Evolutionary conservation across 2,113 vertebrate species (phyloP), one percentile per base, ranked within the genome.

Genomic region (Spea bombifrons): DNA sequence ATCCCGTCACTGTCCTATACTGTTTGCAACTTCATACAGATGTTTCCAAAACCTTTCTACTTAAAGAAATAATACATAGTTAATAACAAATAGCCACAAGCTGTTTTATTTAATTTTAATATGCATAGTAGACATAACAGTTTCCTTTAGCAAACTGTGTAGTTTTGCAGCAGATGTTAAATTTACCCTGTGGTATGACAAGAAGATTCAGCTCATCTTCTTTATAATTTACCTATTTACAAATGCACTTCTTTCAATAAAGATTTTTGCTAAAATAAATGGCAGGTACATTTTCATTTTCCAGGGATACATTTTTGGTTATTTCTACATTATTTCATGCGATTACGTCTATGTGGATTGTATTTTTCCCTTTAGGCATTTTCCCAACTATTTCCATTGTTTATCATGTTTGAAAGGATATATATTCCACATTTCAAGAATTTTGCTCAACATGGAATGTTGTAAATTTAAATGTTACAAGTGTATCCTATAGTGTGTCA

Each of bases 141-240:
- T 77, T 71, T 63, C 66, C 63, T 63, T 70, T 68, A 77, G 52
- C 55, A 70, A 69, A 70, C 46, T 61, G 50, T 68, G 70, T 77
- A 77, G 53, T 44, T 80, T 57, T 57, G 63, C 49, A 67, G 30
- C 77, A 73, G 70, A 73, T 80, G 77, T 66, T 78, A 73, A 72
- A 73, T 44, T 59, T 79, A 16, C 46, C 76, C 59, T 79, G 49
- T 63, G 73, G 77, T 80, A 64, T 73, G 74, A 75, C 67, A 17
- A 73, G 71, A 80, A 59, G 63, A 53, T 73, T 48, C 73, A 16
- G 70, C 46, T 66, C 45, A 80, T 53, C 47, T 17, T 17, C 55
- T 70, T 78, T 73, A 50, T 73, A 80, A 73, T 73, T 47, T 47
- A 67, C 53, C 66, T 57, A 73, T 73, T 80, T 80, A 47, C 9